These are phyloP conservation scores for Dicrostonyx torquatus DNA, from an alignment of 2,797 vertebrate species.

Conservation along the genomic window DNA sequence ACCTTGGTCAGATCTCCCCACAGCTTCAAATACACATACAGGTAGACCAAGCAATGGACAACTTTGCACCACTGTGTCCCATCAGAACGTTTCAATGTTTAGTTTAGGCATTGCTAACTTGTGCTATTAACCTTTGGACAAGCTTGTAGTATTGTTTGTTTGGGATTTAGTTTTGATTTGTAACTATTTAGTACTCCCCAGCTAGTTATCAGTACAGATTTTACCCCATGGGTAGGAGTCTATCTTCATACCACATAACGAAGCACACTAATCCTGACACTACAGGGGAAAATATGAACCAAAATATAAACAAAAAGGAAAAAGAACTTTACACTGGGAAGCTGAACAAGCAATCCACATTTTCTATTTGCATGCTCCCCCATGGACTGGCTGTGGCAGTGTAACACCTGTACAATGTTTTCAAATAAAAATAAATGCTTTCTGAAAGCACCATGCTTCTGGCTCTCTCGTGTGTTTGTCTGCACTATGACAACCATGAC, in stretches of 20 bases:
- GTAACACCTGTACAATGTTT: conserved; percentile 93
- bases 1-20: conserved; percentile 75
- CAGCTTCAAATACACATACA: conserved; percentile 64
- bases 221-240: conserved; percentile 91
- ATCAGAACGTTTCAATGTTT: conserved; percentile 87
- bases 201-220: conserved; percentile 87
- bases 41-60: conserved; percentile 83
- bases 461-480: conserved; percentile 78
- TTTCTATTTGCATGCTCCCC: conserved; percentile 92
- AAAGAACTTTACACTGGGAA: conserved; percentile 83
- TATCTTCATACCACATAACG: conserved; percentile 87
- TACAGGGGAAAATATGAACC: conserved; percentile 86
- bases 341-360: conserved; percentile 85
- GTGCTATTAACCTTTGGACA: conserved; percentile 91
- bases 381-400: conserved; percentile 91
- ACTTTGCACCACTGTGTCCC: conserved; percentile 86
- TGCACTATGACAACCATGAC: conserved; percentile 65
- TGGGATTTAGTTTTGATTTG: conserved; percentile 82
- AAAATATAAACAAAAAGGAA: conserved; percentile 70
- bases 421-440: conserved; percentile 92
- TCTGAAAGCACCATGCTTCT: conserved; percentile 82
- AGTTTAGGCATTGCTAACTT: conserved; percentile 90
- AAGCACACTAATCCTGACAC: conserved; percentile 89
- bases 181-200: conserved; percentile 85
- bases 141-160: conserved; percentile 86